Percentiles rank a stretch among this genome's conserved stretches.
phyloP scores from a whole-genome alignment of 1,140 invertebrate genomes.

The Neomicropteryx cornuta region DNA sequence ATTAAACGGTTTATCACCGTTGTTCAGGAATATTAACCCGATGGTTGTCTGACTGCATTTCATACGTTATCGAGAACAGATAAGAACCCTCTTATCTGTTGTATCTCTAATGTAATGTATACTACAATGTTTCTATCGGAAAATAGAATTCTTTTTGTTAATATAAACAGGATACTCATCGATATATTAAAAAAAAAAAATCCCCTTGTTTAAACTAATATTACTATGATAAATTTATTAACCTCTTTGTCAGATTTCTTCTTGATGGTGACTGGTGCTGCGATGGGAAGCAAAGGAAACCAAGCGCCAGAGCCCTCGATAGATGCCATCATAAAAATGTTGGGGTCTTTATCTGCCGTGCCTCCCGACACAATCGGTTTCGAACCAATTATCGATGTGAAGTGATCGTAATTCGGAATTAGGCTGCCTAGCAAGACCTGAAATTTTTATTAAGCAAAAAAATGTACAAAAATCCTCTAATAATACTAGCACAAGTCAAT shows the following conservation, averaged over 20 bases:
- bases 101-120: background rate
- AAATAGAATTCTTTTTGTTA: background rate
- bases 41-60: too few species aligned
- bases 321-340: slow-evolving; percentile 41
- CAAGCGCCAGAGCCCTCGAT: slow-evolving; percentile 42
- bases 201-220: slow-evolving; percentile 15
- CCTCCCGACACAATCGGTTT: slow-evolving; percentile 28
- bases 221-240: slow-evolving; percentile 9
- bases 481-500: too few species aligned
- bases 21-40: too few species aligned
- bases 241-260: slow-evolving; percentile 38
- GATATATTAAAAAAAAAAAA: background rate
- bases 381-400: slow-evolving; percentile 30
- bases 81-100: slow-evolving; percentile 2
- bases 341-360: slow-evolving; percentile 42
- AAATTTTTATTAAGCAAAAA: slow-evolving; percentile 18
- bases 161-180: too few species aligned
- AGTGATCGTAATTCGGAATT: slow-evolving; percentile 37
- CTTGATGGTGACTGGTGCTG: slow-evolving; percentile 31
- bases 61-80: background rate
- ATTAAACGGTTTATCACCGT: too few species aligned
- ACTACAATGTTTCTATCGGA: slow-evolving; percentile 5
- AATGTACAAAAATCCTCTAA: too few species aligned
- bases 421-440: slow-evolving; percentile 43
- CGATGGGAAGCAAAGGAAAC: slow-evolving; percentile 63